These are phyloP conservation scores for Candoia aspera DNA, from an alignment of 2,113 vertebrate species.

Conservation along the genomic window DNA sequence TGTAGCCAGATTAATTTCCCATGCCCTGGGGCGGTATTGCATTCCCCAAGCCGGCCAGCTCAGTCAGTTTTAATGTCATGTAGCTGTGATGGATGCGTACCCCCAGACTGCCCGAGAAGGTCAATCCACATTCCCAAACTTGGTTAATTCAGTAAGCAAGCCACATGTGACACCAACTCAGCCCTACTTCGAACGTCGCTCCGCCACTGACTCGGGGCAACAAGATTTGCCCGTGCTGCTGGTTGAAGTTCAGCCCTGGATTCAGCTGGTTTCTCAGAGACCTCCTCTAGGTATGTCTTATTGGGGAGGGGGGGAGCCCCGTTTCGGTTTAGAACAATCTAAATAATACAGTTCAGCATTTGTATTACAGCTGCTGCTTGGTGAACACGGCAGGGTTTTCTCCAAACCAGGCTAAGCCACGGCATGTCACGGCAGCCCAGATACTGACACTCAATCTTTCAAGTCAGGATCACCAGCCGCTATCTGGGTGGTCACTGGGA, in stretches of 20 bases:
- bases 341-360: background rate
- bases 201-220: background rate
- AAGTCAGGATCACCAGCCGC: background rate
- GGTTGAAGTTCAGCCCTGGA: background rate
- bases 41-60: background rate
- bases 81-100: background rate
- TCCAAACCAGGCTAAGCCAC: background rate
- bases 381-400: background rate
- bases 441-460: background rate
- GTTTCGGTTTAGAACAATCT: background rate
- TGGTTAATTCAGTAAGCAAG: background rate
- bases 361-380: background rate
- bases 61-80: background rate
- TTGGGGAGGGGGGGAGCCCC: no score
- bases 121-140: background rate
- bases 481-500: background rate
- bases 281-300: background rate
- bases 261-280: background rate
- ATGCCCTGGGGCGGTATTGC: background rate
- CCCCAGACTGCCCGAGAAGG: background rate
- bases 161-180: background rate
- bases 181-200: background rate
- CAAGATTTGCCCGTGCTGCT: background rate
- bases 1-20: background rate
- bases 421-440: background rate